phyloP scores from a whole-genome alignment of 2,113 vertebrate species.

The mouse (Mus musculus) region GRCm39 chr4:79200001-79200500 shows the following conservation, averaged over 20 bases:
- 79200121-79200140: background rate
- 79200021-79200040: background rate
- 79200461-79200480: slow-evolving; percentile 67
- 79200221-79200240: slow-evolving; percentile 40
- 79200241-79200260: slow-evolving; percentile 66
- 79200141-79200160: background rate
- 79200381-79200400: slow-evolving; percentile 66
- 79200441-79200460: slow-evolving; percentile 72
- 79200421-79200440: slow-evolving; percentile 77
- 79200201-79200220: slow-evolving; percentile 49
- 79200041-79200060: background rate
- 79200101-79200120: background rate
- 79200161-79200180: slow-evolving; percentile 13
- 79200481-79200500: slow-evolving; percentile 65
- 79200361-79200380: slow-evolving; percentile 62
- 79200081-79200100: background rate
- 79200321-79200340: slow-evolving; percentile 61
- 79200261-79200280: slow-evolving; percentile 61
- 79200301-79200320: slow-evolving; percentile 63
- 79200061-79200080: background rate
- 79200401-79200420: slow-evolving; percentile 63
- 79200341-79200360: slow-evolving; percentile 57
- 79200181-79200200: background rate
- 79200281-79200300: slow-evolving; percentile 59
- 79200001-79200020: background rate